Evolutionary conservation across 1,140 invertebrate species (phyloP), one percentile per base, ranked within the genome.

Genomic region (Anastrepha ludens): DNA sequence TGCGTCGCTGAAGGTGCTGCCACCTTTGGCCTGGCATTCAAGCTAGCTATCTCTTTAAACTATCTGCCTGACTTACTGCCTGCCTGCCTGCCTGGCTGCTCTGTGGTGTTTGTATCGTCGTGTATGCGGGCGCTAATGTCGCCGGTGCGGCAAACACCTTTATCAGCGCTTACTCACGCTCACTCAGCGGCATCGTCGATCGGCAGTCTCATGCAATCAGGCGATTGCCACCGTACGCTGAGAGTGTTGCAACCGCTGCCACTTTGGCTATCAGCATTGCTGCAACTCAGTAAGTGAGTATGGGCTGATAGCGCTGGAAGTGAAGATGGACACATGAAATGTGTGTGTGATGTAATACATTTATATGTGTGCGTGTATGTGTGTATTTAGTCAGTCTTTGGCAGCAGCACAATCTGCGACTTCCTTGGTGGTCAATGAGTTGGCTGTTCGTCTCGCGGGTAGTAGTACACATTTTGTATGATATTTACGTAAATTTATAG

Each of bases 71-170:
- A 87, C 86, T 47, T 64, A 88, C 64, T 58, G 59, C 78, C 78
- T 62, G 67, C 47, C 2, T 29, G 29, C 9, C 29, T 60, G 60
- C 4, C 4, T 59, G n/a, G 55, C 17, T 7, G 60, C n/a, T 62
- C 15, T 62, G 4, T 15, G 47, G 3, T 47, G 74, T 9, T 50
- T 6, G 74, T 50, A 7, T 86, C 47, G 11, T 29, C 74, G 7
- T 81, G 74, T 81, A 55, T 55, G 74, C 87, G 91, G 91, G 91
- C 92, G 91, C 91, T 92, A 92, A 92, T 92, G 91, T 92, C 91
- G 91, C 91, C 90, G 91, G 60, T n/a, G 29, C 85, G 91, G 91
- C 91, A 91, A 92, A 92, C 91, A 92, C 91, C 91, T 92, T 92
- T 91, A 90, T 91, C 91, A 92, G 85, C 59, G 85, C 59, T 55